These are phyloP conservation scores for Agelas oroides DNA, from an alignment of 37 sponge, comb jelly and placozoan species.

Conservation along the genomic window DNA sequence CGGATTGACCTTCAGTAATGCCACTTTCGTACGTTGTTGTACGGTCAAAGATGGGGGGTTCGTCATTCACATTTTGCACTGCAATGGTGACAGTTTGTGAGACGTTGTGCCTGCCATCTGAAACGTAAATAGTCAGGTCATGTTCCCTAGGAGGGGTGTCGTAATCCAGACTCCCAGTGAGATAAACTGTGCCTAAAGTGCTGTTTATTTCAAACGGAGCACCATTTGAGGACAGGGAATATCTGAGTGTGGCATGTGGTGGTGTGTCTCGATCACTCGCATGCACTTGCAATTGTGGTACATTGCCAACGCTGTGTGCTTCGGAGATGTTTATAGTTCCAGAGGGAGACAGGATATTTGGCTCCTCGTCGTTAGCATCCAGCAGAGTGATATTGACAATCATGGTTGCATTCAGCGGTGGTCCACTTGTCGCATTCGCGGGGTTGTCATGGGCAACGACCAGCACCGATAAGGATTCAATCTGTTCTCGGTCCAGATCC, in stretches of 20 bases:
- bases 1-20: conserved; percentile 26
- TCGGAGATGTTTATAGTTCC: conserved; percentile 6
- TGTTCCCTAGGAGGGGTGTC: conserved; percentile 17
- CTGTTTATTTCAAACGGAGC: conserved; percentile 49
- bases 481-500: conserved; percentile 44
- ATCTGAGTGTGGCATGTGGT: conserved; percentile 21
- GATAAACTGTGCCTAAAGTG: conserved; percentile 21
- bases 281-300: neutral
- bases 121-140: neutral
- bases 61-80: conserved; percentile 62
- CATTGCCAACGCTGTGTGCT: neutral
- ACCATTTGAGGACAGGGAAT: neutral
- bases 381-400: conserved; percentile 41
- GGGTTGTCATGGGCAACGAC: conserved; percentile 60
- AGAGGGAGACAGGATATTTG: conserved; percentile 28
- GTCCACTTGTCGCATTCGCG: neutral
- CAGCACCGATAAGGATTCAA: conserved; percentile 12
- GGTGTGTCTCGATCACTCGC: conserved; percentile 59
- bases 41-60: conserved; percentile 29
- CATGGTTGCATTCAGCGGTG: conserved; percentile 7
- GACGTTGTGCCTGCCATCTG: conserved; percentile 26
- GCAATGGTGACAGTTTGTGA: conserved; percentile 16
- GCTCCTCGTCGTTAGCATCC: conserved; percentile 72
- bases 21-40: neutral
- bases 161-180: conserved; percentile 35